Conservation (phyloP, 2,113 vertebrate genomes). For the Vicugna pacos region DNA sequence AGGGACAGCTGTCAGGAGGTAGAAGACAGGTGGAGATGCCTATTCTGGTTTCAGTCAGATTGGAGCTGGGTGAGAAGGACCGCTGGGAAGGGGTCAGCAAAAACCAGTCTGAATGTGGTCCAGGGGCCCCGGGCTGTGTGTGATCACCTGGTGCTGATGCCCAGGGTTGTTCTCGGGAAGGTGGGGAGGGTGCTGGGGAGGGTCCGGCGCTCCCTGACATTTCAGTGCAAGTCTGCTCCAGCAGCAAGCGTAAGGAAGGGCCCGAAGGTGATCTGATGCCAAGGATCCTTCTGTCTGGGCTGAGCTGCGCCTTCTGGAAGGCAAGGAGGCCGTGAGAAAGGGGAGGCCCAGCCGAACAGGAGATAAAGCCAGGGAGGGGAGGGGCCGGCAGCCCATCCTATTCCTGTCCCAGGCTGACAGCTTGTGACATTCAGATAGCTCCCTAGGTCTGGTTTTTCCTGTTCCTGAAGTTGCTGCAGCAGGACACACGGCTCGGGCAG, state of each 20-base stretch:
- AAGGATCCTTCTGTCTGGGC: background rate
- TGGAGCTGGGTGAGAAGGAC: conserved; percentile 71
- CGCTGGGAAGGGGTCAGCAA: conserved; percentile 70
- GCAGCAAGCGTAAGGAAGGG: background rate
- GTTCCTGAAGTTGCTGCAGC: background rate
- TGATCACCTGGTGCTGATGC: background rate
- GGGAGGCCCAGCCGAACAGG: background rate
- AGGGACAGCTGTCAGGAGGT: background rate
- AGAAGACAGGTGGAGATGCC: conserved; percentile 50
- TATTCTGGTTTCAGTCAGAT: conserved; percentile 66
- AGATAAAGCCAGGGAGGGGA: background rate
- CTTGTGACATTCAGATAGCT: background rate
- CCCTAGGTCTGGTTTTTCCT: conserved; percentile 61
- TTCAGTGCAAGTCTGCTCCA: background rate
- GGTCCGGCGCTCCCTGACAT: background rate
- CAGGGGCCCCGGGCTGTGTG: conserved; percentile 66
- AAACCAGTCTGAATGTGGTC: conserved; percentile 78
- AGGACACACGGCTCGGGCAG: background rate
- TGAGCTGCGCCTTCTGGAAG: background rate
- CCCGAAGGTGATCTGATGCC: background rate
- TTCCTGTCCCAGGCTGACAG: background rate
- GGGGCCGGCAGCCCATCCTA: background rate
- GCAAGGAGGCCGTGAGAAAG: background rate
- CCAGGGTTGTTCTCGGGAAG: background rate
- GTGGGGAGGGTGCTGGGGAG: background rate